Evolutionary conservation across 2,797 vertebrate genomes (phyloP), one percentile per base, ranked within the genome.

Genomic region (Novumbra hubbsi): DNA sequence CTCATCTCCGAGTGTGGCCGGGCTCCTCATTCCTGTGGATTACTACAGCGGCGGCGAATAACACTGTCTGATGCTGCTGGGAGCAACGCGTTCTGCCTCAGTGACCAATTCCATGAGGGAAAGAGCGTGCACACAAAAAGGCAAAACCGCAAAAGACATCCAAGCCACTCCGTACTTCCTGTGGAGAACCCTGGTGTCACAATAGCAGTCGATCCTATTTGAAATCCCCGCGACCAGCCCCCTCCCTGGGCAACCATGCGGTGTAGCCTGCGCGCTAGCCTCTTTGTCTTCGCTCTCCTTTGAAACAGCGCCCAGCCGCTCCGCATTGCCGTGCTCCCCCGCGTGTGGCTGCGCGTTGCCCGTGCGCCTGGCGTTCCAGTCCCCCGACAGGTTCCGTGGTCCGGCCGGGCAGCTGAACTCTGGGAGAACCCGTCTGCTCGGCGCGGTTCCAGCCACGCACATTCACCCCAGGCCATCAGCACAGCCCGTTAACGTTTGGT

Each of bases 401-500:
- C 66, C 17, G 73, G 17, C 16, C 14, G 17, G 52, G 52, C 52
- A 74, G 82, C 76, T 88, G 83, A 87, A 88, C 84, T 87, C 75
- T 80, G 49, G 75, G 82, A 85, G 87, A 85, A 86, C 85, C 76
- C 73, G 62, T 78, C 70, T 76, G 78, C 71, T 28, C 86, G 89
- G 87, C 85, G 19, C 0, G 6, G 17, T 72, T 85, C 84, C 87
- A 90, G 80, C 80, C 65, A 79, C 78, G 80, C 84, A 76, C 78
- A 68, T 34, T 70, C 11, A 78, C 85, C 81, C 83, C 73, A 32
- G 70, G 80, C 72, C 84, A 8, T 84, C 75, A 73, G 86, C 81
- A 30, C 81, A 76, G 84, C 73, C 80, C 77, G 82, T 91, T 89
- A 87, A 82, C 84, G 68, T 87, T 84, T 88, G 82, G 82, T 87